Evolutionary conservation across 1,140 invertebrate species (phyloP), one percentile per base, ranked within the genome.

Genomic region (Hylyphantes graminicola): DNA sequence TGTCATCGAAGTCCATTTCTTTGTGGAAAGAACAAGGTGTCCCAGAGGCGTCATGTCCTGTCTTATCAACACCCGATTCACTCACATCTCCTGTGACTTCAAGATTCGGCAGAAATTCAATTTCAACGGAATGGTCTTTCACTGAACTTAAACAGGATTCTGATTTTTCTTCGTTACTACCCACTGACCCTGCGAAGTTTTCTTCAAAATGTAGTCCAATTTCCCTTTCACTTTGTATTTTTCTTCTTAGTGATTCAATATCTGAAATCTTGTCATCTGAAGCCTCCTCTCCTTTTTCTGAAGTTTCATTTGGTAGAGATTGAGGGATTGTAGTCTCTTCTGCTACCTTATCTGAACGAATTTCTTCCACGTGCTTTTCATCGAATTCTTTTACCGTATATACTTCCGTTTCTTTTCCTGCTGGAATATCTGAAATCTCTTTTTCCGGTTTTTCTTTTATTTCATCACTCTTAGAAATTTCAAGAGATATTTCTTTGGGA

Each of bases 11-110:
- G 13, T 50, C 55, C 54, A 77, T 70, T 50, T 84, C 63, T 57
- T 84, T 84, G 54, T 84, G 81, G 63, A 84, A 84, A 13, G 81
- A 84, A 12, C 81, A 84, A 19, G 81, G 81, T 5, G 81, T 84
- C 7, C 81, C 81, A 7, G 76, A 53, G 9, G 81, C 81, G 17
- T 84, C 81, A 11, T 84, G 81, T 0, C 81, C 81, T 2, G 81
- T 84, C n/a, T 21, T 76, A 61, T 84, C 81, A 9, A 77, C 81
- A 55, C 73, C 17, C 7, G 51, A 55, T n/a, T 84, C 59, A n/a
- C 72, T 75, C 7, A 84, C 17, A 53, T 84, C 81, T 17, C 70
- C 74, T 12, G 81, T 76, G 6, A 84, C 81, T 70, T 84, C 81
- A 5, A 84, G 35, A 0, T 76, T 74, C n/a, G 81, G 81, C 21